Base-by-base conservation (phyloP, 2,797 vertebrate genomes). In the Botia kubotai region DNA sequence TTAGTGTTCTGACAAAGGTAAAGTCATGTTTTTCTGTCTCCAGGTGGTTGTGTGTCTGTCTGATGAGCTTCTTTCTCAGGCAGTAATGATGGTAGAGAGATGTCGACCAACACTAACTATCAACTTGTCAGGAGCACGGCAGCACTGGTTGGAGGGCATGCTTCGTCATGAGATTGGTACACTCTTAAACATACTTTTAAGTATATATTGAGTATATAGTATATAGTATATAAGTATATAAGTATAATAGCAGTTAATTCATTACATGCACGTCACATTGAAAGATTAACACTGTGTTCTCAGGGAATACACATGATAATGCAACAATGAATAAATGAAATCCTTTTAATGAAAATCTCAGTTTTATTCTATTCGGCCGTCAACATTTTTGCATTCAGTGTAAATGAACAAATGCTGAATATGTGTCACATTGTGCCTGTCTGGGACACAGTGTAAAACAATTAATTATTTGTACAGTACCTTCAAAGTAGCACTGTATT, bases 111-210 rank as follows among this genome's bases (percentile, higher is more conserved):
- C 98, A 0, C 77, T 99, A 86, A 98, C 96, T 80, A 99, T 99
- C 87, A 99, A 98, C 94, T 90, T 98, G 86, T 91, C 96, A 0
- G 97, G 97, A 82, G 98, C 98, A 1, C 94, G 98, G 4, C 97
- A 98, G 90, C 94, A 97, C 88, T 99, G 98, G 98, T 90, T 99
- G 87, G 97, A 99, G 88, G 98, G 98, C 86, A 97, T 99, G 97
- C 93, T 99, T 81, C 95, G 97, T 60, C 98, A 99, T 0, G 97
- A 99, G 91, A 99, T 99, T 78, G 97, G 97, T 99, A 87, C 43
- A 67, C 67, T 26, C 17, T 17, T 17, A 60, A 71, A 66, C 36
- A 57, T 23, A n/a, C 39, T 68, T 67, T 1, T 71, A 68, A 70
- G 36, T 2, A n/a, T 7, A 12, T 10, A 23, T n/a, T n/a, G n/a